Evolutionary conservation across 2,797 vertebrate genomes (phyloP).

Genomic region (Leptodactylus fallax): DNA sequence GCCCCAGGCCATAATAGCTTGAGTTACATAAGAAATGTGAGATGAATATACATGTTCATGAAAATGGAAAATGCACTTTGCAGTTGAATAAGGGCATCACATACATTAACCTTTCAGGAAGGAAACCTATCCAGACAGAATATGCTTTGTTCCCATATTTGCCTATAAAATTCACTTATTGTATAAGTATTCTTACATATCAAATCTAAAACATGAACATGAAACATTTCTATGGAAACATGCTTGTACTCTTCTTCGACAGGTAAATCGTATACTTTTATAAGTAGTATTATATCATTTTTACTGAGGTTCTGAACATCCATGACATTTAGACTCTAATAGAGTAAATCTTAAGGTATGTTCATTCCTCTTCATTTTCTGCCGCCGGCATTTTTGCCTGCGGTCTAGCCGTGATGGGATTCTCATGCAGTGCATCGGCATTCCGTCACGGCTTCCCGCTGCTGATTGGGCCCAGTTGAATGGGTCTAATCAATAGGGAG

Average conservation of each 20-base stretch:
- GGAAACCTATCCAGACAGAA: conserved; percentile 16
- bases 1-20: conserved; percentile 40
- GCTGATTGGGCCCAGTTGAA: too few relatives aligned
- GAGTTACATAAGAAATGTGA: conserved; percentile 38
- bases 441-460: too few relatives aligned
- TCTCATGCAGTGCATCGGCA: too few relatives aligned
- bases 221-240: background rate
- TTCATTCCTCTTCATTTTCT: too few relatives aligned
- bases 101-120: conserved; percentile 48
- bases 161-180: conserved; percentile 5
- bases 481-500: too few relatives aligned
- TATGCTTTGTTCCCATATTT: conserved; percentile 3
- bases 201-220: background rate
- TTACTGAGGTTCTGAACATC: too few relatives aligned
- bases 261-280: background rate
- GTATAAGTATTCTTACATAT: background rate
- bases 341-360: too few relatives aligned
- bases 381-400: too few relatives aligned
- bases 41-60: conserved; percentile 49
- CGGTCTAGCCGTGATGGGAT: too few relatives aligned
- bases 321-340: too few relatives aligned
- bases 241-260: background rate
- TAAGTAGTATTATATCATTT: too few relatives aligned
- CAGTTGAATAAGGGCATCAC: conserved; percentile 30
- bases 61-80: conserved; percentile 27